Evolutionary conservation across 2,113 vertebrate genomes (phyloP).

Genomic region (Catharus bicknelli): DNA sequence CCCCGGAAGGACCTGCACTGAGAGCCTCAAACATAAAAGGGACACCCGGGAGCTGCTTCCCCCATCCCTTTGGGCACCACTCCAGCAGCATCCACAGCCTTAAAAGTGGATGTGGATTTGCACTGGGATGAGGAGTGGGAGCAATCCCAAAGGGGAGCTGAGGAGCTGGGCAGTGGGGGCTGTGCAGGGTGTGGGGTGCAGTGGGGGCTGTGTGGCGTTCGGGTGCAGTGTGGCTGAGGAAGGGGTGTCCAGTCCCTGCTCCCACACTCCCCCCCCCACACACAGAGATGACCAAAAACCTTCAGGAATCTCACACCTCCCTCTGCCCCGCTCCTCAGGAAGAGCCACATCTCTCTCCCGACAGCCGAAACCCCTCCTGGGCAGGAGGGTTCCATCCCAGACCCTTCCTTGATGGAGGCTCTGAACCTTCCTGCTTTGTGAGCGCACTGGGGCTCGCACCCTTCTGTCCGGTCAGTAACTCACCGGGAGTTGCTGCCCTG

Average conservation of each 20-base stretch:
- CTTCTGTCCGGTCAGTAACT: slow-evolving; percentile 15
- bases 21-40: not conserved
- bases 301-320: not conserved
- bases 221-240: not conserved
- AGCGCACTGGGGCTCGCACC: not conserved
- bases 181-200: not conserved
- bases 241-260: not conserved
- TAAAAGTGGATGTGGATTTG: not conserved
- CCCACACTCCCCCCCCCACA: not conserved
- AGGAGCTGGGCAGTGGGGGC: not conserved
- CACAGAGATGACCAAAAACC: accelerated
- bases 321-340: not conserved
- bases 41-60: not conserved
- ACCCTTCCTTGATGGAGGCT: not conserved
- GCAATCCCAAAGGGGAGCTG: not conserved
- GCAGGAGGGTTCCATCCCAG: not conserved
- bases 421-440: not conserved
- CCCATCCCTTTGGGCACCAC: not conserved
- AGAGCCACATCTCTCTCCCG: not conserved
- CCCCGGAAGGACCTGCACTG: not conserved
- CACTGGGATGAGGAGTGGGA: not conserved
- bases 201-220: not conserved
- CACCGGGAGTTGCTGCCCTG: slow-evolving; percentile 31
- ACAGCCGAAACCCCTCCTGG: not conserved
- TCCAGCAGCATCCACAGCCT: accelerated